A percentile compares a stretch with the other conserved stretches of the same genome.
Evolutionary conservation across 2,797 vertebrate species (phyloP).

Genomic region (Buceros bicornis): DNA sequence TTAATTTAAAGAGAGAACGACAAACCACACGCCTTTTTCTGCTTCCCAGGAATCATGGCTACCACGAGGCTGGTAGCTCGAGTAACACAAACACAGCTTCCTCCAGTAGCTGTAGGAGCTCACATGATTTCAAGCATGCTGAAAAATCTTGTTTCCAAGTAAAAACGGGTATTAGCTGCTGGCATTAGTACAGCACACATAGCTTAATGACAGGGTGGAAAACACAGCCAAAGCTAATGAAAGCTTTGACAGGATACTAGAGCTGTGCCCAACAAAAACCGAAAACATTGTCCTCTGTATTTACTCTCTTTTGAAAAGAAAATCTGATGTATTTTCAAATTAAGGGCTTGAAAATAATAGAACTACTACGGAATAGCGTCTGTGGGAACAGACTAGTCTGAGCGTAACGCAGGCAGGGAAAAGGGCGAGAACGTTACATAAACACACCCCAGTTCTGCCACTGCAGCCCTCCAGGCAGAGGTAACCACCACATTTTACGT

Average conservation of each 20-base stretch:
- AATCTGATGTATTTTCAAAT: not conserved
- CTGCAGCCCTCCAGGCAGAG: not conserved
- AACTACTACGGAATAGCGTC: not conserved
- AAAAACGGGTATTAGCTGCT: not conserved
- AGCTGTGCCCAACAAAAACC: not conserved
- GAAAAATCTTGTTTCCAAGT: not conserved
- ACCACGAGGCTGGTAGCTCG: not conserved
- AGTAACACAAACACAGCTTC: not conserved
- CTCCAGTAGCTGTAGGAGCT: not conserved
- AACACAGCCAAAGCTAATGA: not conserved
- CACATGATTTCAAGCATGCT: not conserved
- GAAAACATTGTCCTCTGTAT: not conserved
- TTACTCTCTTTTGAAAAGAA: not conserved
- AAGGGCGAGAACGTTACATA: not conserved
- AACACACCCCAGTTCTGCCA: not conserved
- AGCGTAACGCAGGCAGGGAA: not conserved
- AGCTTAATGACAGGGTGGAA: not conserved
- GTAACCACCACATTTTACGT: not conserved
- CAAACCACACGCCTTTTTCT: not conserved
- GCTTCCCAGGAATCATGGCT: not conserved
- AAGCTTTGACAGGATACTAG: not conserved
- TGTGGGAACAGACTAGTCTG: not conserved
- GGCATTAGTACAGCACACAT: not conserved
- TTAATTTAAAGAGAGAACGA: not conserved
- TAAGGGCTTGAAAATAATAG: not conserved